These are phyloP conservation scores for Loxodonta africana DNA, from an alignment of 2,113 vertebrate genomes.

Conservation along the genomic window DNA sequence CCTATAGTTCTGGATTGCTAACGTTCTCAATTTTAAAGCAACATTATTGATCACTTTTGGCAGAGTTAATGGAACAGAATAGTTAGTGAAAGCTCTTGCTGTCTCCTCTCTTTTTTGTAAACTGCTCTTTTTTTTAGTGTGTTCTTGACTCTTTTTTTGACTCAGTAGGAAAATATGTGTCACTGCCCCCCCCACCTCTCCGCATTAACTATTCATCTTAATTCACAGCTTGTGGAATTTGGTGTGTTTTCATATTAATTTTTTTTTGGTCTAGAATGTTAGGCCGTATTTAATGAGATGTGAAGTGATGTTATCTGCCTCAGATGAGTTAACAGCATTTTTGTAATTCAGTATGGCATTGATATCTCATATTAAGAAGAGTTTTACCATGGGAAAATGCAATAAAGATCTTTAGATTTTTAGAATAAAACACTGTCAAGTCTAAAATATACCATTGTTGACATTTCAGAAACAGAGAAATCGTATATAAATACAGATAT, in stretches of 20 bases:
- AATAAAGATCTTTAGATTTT: background rate
- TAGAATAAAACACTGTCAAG: background rate
- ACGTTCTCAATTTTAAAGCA: background rate
- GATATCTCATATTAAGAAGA: constrained; percentile 9
- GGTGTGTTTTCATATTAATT: constrained; percentile 46
- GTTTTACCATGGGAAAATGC: background rate
- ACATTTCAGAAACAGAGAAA: background rate
- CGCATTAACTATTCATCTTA: constrained; percentile 59
- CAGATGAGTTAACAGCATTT: constrained; percentile 77
- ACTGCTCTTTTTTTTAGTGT: background rate
- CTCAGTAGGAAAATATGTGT: constrained; percentile 67
- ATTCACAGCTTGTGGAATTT: constrained; percentile 74
- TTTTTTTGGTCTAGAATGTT: constrained; percentile 29
- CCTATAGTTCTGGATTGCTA: background rate
- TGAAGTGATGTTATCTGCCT: constrained; percentile 72
- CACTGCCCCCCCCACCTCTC: background rate
- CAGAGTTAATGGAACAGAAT: constrained; percentile 49
- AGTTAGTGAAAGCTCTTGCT: background rate
- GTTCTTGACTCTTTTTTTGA: constrained; percentile 67
- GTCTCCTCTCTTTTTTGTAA: background rate
- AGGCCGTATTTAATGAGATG: constrained; percentile 75
- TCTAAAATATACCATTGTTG: background rate
- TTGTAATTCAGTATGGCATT: constrained; percentile 67
- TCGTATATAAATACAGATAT: background rate
- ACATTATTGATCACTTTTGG: background rate